A percentile compares a stretch with the other conserved stretches of the same genome.
These are phyloP conservation scores for Anisognathus igniventris DNA, from an alignment of 2,797 vertebrate genomes.

Conservation along the genomic window DNA sequence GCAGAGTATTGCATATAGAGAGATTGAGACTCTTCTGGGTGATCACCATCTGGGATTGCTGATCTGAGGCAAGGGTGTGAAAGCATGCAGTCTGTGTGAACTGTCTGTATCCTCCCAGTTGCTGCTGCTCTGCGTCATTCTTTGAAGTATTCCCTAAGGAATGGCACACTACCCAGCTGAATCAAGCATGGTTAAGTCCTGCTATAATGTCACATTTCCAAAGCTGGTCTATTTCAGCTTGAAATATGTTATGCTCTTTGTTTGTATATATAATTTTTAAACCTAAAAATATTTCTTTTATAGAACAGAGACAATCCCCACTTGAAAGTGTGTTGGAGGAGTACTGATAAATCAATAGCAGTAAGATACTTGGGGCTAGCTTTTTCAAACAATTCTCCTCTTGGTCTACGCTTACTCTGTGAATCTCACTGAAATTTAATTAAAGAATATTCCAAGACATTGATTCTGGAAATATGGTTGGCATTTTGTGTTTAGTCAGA, in stretches of 20 bases:
- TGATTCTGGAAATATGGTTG: not conserved
- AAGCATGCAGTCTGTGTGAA: constrained; percentile 39
- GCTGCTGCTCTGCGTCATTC: constrained; percentile 41
- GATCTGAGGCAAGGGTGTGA: constrained; percentile 36
- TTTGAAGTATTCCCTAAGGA: constrained; percentile 67
- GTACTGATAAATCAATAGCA: constrained; percentile 17
- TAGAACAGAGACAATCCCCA: constrained; percentile 18
- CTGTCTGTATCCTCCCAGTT: constrained; percentile 43
- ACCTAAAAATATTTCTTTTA: not conserved
- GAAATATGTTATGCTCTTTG: constrained; percentile 27
- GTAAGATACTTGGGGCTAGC: not conserved
- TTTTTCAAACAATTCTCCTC: not conserved
- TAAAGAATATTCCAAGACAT: not conserved
- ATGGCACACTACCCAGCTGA: constrained; percentile 9
- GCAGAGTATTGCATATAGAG: constrained; percentile 25
- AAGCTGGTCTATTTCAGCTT: constrained; percentile 31
- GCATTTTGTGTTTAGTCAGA: not conserved
- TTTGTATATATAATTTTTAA: not conserved
- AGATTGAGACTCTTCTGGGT: constrained; percentile 25
- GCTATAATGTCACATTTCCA: constrained; percentile 31
- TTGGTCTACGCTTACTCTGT: not conserved
- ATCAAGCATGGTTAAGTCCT: constrained; percentile 43
- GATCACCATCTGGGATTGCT: constrained; percentile 39
- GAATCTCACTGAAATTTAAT: not conserved
- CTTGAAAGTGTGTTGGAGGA: not conserved